Evolutionary conservation across 2,113 vertebrate species (phyloP), one percentile per base, ranked within the genome.

Genomic region (Uria aalge): DNA sequence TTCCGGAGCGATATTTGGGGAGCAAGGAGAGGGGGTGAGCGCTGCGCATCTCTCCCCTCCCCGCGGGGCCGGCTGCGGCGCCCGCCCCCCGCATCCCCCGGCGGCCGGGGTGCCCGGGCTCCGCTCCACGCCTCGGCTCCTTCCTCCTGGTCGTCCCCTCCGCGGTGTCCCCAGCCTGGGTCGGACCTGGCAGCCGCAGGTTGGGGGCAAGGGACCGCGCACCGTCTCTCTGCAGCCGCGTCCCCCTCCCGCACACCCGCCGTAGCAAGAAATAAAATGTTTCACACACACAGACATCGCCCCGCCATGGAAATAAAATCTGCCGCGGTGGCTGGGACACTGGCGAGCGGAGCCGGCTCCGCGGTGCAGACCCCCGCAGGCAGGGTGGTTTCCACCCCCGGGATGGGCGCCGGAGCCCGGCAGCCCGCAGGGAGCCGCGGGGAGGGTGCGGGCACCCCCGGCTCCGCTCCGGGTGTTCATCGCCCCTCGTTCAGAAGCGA

Each of bases 231-330:
- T 53, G 6, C 60, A 29, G 45, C 62, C 27, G 4, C 74, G 7
- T 32, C 27, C 64, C 41, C 3, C 26, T 23, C 38, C 19, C 32
- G 8, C 68, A 8, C 56, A 6, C 26, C 41, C 11, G 2, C 36
- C 22, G 11, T 2, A 1, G 60, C 15, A 24, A 4, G 19, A 15
- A 32, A 75, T 4, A 3, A 15, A 71, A 5, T 0, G 3, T 45
- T 79, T 30, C 40, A 14, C 52, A 53, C 52, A 14, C 50, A 53
- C 63, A 29, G 45, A 47, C 4, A 10, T 17, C 47, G 20, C 20
- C 47, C 47, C 21, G 9, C 29, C n/a, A 3, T 13, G 47, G 85
- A 12, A 57, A 63, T 8, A 18, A n/a, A 74, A 34, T 1, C 56
- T 26, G 48, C 34, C 4, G 7, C 45, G 1, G 4, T 8, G 0